Conservation (phyloP, 2,113 vertebrate species). For the Melanotaenia duboulayi region DNA sequence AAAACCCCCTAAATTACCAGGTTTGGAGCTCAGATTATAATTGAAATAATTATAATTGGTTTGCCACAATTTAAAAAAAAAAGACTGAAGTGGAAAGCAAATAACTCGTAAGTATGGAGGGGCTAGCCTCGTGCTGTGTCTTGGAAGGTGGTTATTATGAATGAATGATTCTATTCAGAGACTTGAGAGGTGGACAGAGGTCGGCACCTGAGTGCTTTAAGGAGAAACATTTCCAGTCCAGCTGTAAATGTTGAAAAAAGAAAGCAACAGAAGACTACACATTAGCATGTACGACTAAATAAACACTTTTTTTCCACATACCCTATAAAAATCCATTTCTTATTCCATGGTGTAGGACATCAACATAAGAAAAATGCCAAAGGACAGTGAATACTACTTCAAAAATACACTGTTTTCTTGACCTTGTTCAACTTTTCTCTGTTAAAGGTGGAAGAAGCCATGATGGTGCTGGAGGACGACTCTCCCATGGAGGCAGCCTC, state of each 20-base stretch:
- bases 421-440: not conserved
- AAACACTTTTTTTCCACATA: not conserved
- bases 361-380: not conserved
- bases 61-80: too few relatives aligned
- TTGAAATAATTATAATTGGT: too few relatives aligned
- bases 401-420: not conserved
- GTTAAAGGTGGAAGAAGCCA: conserved; percentile 93
- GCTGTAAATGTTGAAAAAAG: too few relatives aligned
- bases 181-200: too few relatives aligned
- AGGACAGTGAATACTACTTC: not conserved
- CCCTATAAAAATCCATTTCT: not conserved
- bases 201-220: too few relatives aligned
- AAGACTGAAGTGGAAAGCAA: too few relatives aligned
- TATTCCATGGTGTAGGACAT: not conserved
- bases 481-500: conserved; percentile 90
- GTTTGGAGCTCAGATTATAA: too few relatives aligned
- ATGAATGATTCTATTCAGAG: not conserved
- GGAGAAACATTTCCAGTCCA: not conserved
- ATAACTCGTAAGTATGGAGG: too few relatives aligned
- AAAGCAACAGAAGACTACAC: not conserved
- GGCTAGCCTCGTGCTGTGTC: too few relatives aligned
- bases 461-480: conserved; percentile 97
- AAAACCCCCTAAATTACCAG: too few relatives aligned
- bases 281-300: not conserved
- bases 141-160: not conserved